Evolutionary conservation across 2,888 invertebrate genomes (phyloP).

Genomic region (Elmis aenea): DNA sequence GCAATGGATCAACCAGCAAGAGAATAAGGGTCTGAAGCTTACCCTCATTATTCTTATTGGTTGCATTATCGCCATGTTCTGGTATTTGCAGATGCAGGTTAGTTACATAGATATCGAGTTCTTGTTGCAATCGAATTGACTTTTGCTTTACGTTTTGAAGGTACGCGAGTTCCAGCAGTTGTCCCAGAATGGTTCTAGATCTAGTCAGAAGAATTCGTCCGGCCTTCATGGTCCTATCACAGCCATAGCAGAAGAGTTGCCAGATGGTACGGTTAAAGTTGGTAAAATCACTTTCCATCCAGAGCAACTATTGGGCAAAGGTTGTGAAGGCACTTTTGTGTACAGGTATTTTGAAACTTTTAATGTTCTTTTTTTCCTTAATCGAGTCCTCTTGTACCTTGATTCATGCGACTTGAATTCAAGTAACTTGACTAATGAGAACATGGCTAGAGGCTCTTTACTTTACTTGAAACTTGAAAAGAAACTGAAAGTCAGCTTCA

Average conservation of each 20-base stretch:
- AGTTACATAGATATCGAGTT: conserved; percentile 29
- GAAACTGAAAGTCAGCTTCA: too few relatives aligned
- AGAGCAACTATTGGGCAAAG: conserved; percentile 83
- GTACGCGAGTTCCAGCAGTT: conserved; percentile 63
- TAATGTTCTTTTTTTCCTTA: conserved; percentile 7
- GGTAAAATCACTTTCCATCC: conserved; percentile 89
- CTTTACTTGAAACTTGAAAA: too few relatives aligned
- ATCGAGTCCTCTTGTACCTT: conserved; percentile 1
- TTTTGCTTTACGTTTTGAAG: too few relatives aligned
- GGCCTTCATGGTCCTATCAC: conserved; percentile 46
- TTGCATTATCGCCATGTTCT: conserved; percentile 66
- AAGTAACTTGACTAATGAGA: too few relatives aligned
- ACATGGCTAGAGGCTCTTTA: too few relatives aligned
- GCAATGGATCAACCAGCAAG: conserved; percentile 68
- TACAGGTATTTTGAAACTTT: conserved; percentile 65
- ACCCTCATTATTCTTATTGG: conserved; percentile 63
- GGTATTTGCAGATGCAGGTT: conserved; percentile 70
- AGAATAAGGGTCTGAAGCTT: conserved; percentile 69
- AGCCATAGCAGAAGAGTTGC: conserved; percentile 56
- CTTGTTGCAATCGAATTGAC: neutral
- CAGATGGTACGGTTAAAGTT: conserved; percentile 64
- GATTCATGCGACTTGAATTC: neutral
- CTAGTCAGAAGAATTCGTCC: conserved; percentile 47
- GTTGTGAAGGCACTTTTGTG: conserved; percentile 97
- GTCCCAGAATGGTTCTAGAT: conserved; percentile 50